phyloP scores from a whole-genome alignment of 2,797 vertebrate species.

The Sebastes dallii region DNA sequence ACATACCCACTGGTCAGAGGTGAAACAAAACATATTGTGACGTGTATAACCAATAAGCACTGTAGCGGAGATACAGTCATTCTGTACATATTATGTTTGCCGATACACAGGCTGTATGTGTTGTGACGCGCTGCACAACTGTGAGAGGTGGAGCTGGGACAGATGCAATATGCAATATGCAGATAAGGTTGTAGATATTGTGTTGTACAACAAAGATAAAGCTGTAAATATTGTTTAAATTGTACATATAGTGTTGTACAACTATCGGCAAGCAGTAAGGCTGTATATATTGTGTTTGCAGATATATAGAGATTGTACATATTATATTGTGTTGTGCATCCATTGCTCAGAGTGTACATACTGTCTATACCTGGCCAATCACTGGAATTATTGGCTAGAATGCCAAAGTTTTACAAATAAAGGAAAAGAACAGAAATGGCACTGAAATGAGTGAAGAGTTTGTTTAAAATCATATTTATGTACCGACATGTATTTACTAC shows the following conservation, averaged over 20 bases:
- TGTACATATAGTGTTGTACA: constrained; percentile 48
- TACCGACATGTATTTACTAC: not conserved
- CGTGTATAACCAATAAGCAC: constrained; percentile 26
- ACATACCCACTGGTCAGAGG: constrained; percentile 18
- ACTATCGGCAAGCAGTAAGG: constrained; percentile 18
- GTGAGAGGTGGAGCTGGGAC: constrained; percentile 7
- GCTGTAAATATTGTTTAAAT: constrained; percentile 68
- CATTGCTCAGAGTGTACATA: constrained; percentile 67
- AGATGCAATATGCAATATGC: constrained; percentile 43
- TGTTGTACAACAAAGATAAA: constrained; percentile 20
- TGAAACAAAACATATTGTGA: constrained; percentile 23
- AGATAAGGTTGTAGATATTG: constrained; percentile 34
- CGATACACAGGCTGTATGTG: constrained; percentile 12
- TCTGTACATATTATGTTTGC: constrained; percentile 39
- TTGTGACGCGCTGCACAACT: constrained; percentile 32
- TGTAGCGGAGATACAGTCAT: constrained; percentile 34
- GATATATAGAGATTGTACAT: constrained; percentile 66
- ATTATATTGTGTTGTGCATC: constrained; percentile 55
- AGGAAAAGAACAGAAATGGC: constrained; percentile 37
- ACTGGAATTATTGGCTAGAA: constrained; percentile 69
- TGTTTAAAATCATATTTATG: not conserved
- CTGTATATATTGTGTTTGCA: constrained; percentile 69
- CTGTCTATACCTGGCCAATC: constrained; percentile 64
- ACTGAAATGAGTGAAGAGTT: not conserved
- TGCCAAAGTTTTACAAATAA: constrained; percentile 82